Evolutionary conservation across 1,140 invertebrate species (phyloP).

Genomic region (Aphidius ervi): DNA sequence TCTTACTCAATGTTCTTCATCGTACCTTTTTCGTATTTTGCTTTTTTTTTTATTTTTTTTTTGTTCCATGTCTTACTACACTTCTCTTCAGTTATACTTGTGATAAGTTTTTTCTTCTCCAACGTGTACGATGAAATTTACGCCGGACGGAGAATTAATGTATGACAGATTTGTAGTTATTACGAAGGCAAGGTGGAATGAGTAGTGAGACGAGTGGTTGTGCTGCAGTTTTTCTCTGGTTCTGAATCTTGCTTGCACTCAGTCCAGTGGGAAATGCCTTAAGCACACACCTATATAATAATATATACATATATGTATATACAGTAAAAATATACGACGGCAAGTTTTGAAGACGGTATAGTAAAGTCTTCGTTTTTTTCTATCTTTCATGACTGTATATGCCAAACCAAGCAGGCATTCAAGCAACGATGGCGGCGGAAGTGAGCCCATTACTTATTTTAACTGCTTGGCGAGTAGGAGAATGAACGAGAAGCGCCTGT

Average conservation of each 20-base stretch:
- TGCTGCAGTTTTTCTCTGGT: constrained; percentile 17
- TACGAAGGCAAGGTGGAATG: constrained; percentile 35
- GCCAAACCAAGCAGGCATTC: constrained; percentile 34
- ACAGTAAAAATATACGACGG: constrained; percentile 10
- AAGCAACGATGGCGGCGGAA: constrained; percentile 43
- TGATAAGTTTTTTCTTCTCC: constrained; percentile 45
- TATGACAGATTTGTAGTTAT: constrained; percentile 55
- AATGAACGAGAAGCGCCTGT: constrained; percentile 45
- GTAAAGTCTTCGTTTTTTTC: constrained; percentile 9
- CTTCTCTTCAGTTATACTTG: constrained; percentile 9
- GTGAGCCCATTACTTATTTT: constrained; percentile 52
- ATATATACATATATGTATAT: too few species aligned
- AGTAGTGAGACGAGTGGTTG: constrained; percentile 45
- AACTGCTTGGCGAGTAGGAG: constrained; percentile 49
- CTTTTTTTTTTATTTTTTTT: constrained; percentile 1
- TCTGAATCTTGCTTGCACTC: not conserved
- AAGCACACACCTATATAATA: not conserved
- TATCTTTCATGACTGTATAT: constrained; percentile 29
- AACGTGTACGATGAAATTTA: constrained; percentile 48
- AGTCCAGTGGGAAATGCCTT: constrained; percentile 23
- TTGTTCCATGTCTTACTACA: not conserved
- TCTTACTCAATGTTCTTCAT: constrained; percentile 1
- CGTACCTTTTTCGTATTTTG: not conserved
- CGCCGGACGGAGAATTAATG: constrained; percentile 53
- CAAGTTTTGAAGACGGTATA: constrained; percentile 27